phyloP scores from a whole-genome alignment of 2,797 vertebrate genomes.

The Oryzias sinensis region DNA sequence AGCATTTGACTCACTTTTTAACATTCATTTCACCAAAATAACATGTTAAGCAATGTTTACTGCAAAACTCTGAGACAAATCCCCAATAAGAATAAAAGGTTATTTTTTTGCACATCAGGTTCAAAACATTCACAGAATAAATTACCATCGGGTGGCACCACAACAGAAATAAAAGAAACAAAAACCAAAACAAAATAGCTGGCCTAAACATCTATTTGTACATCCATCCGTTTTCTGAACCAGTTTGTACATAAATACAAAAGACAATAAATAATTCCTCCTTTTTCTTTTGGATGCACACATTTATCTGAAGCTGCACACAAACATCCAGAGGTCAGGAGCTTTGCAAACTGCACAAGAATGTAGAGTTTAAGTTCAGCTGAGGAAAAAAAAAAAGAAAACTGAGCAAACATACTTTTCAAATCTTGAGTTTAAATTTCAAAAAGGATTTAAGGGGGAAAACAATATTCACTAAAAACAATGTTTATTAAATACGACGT shows the following conservation, averaged over 20 bases:
- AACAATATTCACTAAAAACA: too few species aligned
- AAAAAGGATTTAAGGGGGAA: too few species aligned
- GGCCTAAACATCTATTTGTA: slow-evolving; percentile 38
- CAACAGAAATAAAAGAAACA: not conserved
- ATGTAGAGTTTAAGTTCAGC: too few species aligned
- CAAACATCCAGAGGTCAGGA: too few species aligned
- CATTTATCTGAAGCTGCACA: too few species aligned
- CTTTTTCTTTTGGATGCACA: not conserved
- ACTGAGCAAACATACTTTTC: too few species aligned
- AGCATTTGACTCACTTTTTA: not conserved
- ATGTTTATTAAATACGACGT: too few species aligned
- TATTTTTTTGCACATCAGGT: not conserved
- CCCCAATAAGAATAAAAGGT: not conserved
- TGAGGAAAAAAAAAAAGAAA: too few species aligned
- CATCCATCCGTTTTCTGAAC: not conserved
- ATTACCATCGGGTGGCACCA: not conserved
- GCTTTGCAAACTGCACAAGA: too few species aligned
- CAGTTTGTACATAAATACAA: slow-evolving; percentile 34
- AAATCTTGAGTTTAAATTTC: too few species aligned
- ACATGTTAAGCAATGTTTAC: not conserved
- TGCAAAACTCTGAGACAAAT: not conserved
- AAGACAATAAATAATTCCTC: slow-evolving; percentile 7
- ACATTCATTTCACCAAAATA: not conserved
- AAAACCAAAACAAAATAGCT: not conserved
- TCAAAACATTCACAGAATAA: slow-evolving; percentile 1